Base-by-base conservation (phyloP, 2,113 vertebrate genomes). In the Pelodiscus sinensis region DNA sequence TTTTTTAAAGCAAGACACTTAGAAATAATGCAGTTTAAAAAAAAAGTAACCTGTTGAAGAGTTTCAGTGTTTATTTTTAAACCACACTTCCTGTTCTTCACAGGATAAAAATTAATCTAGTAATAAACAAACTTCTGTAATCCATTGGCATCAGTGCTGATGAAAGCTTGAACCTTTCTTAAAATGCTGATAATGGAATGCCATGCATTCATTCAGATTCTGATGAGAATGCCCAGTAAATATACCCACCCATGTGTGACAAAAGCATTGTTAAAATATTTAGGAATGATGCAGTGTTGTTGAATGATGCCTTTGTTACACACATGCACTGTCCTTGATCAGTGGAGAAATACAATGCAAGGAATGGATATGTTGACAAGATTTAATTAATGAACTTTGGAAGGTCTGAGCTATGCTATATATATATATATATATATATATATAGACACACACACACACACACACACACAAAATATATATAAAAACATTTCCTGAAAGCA, bases 41-140 rank as follows among this genome's bases (percentile, higher is more conserved):
- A 90, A 56, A 86, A 84, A 3, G 9, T 31, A 94, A 85, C 38
- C 71, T 90, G 57, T 27, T n/a, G 8, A 88, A 89, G 51, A 1
- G 9, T 88, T 90, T 60, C 52, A 83, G 82, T 88, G 65, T 95
- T 93, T 90, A 35, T 31, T 65, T 35, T 68, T n/a, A 71, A 71
- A 35, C 68, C 58, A 52, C 50, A 38, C 79, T 71, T 27, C 55
- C 38, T 92, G 73, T 51, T 84, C 54, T 87, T 90, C 94, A 91
- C n/a, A 78, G 85, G 78, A 90, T 91, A 92, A 92, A 87, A 96
- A 68, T 86, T 88, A 90, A 94, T 44, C 55, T 55, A 90, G 89
- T 80, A 82, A 81, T 85, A 95, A 97, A 96, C 91, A 88, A 82
- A 77, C 88, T 84, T 89, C 87, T 93, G 71, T 87, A 96, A 96